Evolutionary conservation across 2,113 vertebrate species (phyloP).

Genomic region (Ibidorhyncha struthersii): DNA sequence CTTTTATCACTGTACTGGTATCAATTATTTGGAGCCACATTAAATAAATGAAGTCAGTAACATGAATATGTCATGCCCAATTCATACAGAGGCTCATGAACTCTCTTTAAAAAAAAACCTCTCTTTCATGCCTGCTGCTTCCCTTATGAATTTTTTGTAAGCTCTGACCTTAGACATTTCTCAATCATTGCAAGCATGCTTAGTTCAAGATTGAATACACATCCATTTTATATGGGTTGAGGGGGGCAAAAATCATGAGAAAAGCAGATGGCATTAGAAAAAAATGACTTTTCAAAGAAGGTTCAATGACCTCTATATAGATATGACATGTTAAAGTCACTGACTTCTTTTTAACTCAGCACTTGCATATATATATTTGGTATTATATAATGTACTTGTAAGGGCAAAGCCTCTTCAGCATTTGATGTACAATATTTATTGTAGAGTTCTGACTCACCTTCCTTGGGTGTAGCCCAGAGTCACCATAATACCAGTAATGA

Average conservation of each 20-base stretch:
- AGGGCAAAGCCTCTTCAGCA: constrained; percentile 53
- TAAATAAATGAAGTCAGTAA: constrained; percentile 65
- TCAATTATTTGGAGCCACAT: constrained; percentile 64
- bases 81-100: constrained; percentile 58
- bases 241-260: constrained; percentile 62
- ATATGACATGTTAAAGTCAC: constrained; percentile 58
- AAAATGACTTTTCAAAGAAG: constrained; percentile 72
- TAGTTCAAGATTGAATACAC: constrained; percentile 62
- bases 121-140: constrained; percentile 66
- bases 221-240: constrained; percentile 61
- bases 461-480: constrained; percentile 39
- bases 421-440: constrained; percentile 25
- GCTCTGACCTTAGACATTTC: constrained; percentile 74
- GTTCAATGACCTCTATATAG: constrained; percentile 69
- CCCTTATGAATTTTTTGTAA: constrained; percentile 65
- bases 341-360: constrained; percentile 71
- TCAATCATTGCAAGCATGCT: constrained; percentile 62
- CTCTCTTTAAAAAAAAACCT: background rate
- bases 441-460: constrained; percentile 53
- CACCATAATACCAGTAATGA: constrained; percentile 16
- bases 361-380: constrained; percentile 34
- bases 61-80: constrained; percentile 62
- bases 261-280: constrained; percentile 65
- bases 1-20: constrained; percentile 58
- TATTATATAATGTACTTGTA: constrained; percentile 69